Conservation (phyloP, 2,888 invertebrate species). For the Microctonus hyperodae region DNA sequence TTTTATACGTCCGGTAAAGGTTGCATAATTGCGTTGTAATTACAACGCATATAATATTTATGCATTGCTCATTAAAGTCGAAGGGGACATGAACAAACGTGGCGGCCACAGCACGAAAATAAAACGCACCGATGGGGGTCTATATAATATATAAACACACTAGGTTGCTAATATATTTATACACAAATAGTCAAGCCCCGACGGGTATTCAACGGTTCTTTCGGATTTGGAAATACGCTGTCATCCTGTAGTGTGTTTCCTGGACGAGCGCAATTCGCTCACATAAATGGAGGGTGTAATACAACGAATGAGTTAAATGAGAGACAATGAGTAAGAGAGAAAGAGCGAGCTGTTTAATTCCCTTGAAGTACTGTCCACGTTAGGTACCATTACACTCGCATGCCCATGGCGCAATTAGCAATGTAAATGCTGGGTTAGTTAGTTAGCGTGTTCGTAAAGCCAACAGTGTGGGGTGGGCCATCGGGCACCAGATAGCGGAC, state of each 20-base stretch:
- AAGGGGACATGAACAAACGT: slow-evolving; percentile 28
- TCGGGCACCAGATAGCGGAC: slow-evolving; percentile 57
- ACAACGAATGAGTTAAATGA: slow-evolving; percentile 21
- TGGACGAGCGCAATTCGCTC: slow-evolving; percentile 15
- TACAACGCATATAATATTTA: slow-evolving; percentile 32
- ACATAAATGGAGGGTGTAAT: slow-evolving; percentile 14
- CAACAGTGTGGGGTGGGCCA: slow-evolving; percentile 38
- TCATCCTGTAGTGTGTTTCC: slow-evolving; percentile 23
- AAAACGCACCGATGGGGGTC: slow-evolving; percentile 6
- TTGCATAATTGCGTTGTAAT: slow-evolving; percentile 31
- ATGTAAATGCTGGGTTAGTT: slow-evolving; percentile 63
- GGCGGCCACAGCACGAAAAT: slow-evolving; percentile 7
- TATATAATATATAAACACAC: too few relatives aligned
- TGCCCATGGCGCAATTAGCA: slow-evolving; percentile 61
- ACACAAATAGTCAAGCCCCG: slow-evolving; percentile 17
- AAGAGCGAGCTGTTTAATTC: slow-evolving; percentile 48
- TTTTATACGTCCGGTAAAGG: slow-evolving; percentile 1
- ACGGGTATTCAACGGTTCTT: slow-evolving; percentile 21
- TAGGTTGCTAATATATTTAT: too few relatives aligned
- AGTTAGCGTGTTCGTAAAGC: slow-evolving; percentile 60
- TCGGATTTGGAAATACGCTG: slow-evolving; percentile 32
- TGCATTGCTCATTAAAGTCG: slow-evolving; percentile 29
- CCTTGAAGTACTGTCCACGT: slow-evolving; percentile 58
- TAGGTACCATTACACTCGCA: slow-evolving; percentile 58
- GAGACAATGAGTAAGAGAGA: slow-evolving; percentile 36